Evolutionary conservation across 2,113 vertebrate genomes (phyloP), one percentile per base, ranked within the genome.

Genomic region (Apaloderma vittatum): DNA sequence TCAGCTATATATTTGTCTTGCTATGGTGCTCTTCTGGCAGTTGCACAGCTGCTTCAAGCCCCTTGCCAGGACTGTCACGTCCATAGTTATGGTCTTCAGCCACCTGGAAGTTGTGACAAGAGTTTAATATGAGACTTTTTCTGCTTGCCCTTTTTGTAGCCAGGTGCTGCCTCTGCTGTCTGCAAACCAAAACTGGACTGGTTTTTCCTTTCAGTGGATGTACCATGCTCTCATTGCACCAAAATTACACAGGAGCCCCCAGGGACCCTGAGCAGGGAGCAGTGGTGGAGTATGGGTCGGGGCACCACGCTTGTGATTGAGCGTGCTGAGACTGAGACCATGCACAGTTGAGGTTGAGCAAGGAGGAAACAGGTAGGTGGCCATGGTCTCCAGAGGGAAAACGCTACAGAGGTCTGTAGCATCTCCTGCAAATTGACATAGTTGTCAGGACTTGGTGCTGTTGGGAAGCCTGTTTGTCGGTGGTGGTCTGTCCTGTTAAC

Each of bases 321-420:
- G 9, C 0, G 0, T 37, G 17, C 15, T 48, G 37, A 32, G 16
- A 19, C 11, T 15, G 34, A 67, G 19, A 30, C 29, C 30, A 8
- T 0, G 0, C 0, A 0, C 36, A 19, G 34, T 17, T 4, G 4
- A 22, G 24, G 10, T 3, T 6, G 11, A 86, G 37, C 5, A 54
- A 37, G 43, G 19, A 74, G 17, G 21, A 49, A 85, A 48, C 2
- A 8, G 19, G 32, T 15, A 14, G 14, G 2, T 74, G 16, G 9
- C 29, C 15, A 3, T 18, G 11, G 15, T 74, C 32, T 70, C 54
- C 6, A 4, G 16, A 21, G 48, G 37, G 20, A 32, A 88, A 70
- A 37, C 12, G 17, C 12, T 51, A 13, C 49, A 51, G 62, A 12
- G 16, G 17, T 51, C 67, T 32, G 57, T 26, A 71, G 48, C 43